Conservation (phyloP, 2,888 invertebrate species). For the Lycocerus yunnanus region DNA sequence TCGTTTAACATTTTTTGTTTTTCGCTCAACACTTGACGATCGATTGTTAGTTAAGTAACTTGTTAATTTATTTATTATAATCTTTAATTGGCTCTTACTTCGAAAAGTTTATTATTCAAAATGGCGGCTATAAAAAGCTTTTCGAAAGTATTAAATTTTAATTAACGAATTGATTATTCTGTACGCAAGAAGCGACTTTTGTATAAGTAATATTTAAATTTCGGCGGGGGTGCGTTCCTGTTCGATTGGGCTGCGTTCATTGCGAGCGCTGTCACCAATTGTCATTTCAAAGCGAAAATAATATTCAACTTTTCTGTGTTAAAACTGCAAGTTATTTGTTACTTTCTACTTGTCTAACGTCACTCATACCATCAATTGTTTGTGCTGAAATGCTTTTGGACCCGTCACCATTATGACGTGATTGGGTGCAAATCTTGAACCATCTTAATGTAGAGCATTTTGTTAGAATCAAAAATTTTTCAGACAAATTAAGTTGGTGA, state of each 20-base stretch:
- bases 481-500: not conserved
- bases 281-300: not conserved
- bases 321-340: not conserved
- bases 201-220: not conserved
- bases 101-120: slow-evolving; percentile 2
- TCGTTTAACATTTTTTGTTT: not conserved
- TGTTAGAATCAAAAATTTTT: not conserved
- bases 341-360: slow-evolving; percentile 15
- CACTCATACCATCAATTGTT: slow-evolving; percentile 28
- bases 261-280: too few species aligned
- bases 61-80: slow-evolving; percentile 3
- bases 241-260: not conserved
- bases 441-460: slow-evolving; percentile 33
- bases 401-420: slow-evolving; percentile 37
- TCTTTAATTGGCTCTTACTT: slow-evolving; percentile 1
- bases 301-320: slow-evolving; percentile 1
- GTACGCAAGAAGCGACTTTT: not conserved
- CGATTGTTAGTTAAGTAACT: not conserved
- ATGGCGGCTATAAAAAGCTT: not conserved
- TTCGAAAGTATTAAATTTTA: not conserved
- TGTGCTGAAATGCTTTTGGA: slow-evolving; percentile 30
- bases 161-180: not conserved
- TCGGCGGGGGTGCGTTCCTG: not conserved
- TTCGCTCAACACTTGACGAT: not conserved
- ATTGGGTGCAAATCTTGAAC: slow-evolving; percentile 28